These are phyloP conservation scores for Microtus montanus DNA, from an alignment of 2,113 vertebrate species.

Conservation along the genomic window DNA sequence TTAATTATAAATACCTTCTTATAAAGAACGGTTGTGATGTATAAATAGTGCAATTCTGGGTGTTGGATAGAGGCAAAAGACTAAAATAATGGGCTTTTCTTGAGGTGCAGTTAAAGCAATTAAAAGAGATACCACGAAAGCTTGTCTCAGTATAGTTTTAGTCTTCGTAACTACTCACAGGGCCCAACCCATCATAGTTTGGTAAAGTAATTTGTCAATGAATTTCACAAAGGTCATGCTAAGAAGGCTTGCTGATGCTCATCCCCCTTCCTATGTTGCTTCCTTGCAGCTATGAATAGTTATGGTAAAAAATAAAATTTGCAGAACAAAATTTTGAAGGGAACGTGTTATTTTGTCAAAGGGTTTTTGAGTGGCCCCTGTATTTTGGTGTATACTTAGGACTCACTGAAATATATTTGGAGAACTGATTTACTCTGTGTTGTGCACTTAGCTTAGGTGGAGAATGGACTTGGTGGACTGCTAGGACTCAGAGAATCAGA, in stretches of 20 bases:
- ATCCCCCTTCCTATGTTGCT: background rate
- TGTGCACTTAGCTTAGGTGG: constrained; percentile 70
- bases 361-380: background rate
- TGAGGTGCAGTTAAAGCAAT: constrained; percentile 31
- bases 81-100: background rate
- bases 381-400: background rate
- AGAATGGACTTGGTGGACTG: constrained; percentile 59
- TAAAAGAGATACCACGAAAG: constrained; percentile 22
- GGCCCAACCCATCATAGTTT: background rate
- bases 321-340: background rate
- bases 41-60: constrained; percentile 55
- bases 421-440: constrained; percentile 68
- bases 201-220: constrained; percentile 46
- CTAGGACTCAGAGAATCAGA: constrained; percentile 67
- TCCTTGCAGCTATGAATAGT: constrained; percentile 25
- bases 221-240: background rate
- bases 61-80: constrained; percentile 72
- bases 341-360: background rate
- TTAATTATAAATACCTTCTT: constrained; percentile 63
- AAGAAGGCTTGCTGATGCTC: background rate
- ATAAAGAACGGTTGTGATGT: constrained; percentile 48
- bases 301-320: constrained; percentile 39
- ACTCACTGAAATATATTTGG: constrained; percentile 53
- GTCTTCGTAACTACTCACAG: background rate
- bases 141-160: background rate